Evolutionary conservation across 2,888 invertebrate genomes (phyloP).

Genomic region (Barypeithes pellucidus): DNA sequence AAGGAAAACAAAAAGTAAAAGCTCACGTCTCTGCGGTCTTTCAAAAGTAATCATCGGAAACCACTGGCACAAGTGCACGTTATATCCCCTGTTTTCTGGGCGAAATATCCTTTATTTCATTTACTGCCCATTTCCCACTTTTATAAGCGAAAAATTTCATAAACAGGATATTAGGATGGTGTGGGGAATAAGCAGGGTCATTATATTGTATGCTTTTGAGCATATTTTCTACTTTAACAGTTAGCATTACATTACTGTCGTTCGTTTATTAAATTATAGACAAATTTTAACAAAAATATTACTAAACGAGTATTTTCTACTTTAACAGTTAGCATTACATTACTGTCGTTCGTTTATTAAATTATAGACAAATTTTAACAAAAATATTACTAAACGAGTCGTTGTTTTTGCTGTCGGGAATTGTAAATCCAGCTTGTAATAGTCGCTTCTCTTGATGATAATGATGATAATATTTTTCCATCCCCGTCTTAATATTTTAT

Average conservation of each 20-base stretch:
- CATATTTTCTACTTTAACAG: background rate
- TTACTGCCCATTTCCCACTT: slow-evolving; percentile 16
- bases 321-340: too few relatives aligned
- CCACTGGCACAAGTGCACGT: slow-evolving; percentile 28
- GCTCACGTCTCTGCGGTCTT: slow-evolving; percentile 28
- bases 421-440: too few relatives aligned
- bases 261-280: too few relatives aligned
- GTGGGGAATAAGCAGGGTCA: background rate
- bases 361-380: too few relatives aligned
- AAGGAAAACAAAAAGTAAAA: slow-evolving; percentile 11
- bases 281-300: too few relatives aligned
- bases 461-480: too few relatives aligned
- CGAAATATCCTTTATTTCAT: slow-evolving; percentile 30
- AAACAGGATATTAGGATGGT: background rate
- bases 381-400: too few relatives aligned
- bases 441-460: too few relatives aligned
- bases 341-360: too few relatives aligned
- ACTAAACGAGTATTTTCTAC: background rate
- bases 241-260: too few relatives aligned
- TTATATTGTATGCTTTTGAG: background rate
- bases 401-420: too few relatives aligned
- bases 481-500: too few relatives aligned
- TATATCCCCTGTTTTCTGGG: slow-evolving; percentile 25
- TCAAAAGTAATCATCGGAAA: slow-evolving; percentile 23
- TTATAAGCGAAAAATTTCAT: slow-evolving; percentile 6